Conservation (phyloP, 2,113 vertebrate species). For the Cephalopholis sonnerati region DNA sequence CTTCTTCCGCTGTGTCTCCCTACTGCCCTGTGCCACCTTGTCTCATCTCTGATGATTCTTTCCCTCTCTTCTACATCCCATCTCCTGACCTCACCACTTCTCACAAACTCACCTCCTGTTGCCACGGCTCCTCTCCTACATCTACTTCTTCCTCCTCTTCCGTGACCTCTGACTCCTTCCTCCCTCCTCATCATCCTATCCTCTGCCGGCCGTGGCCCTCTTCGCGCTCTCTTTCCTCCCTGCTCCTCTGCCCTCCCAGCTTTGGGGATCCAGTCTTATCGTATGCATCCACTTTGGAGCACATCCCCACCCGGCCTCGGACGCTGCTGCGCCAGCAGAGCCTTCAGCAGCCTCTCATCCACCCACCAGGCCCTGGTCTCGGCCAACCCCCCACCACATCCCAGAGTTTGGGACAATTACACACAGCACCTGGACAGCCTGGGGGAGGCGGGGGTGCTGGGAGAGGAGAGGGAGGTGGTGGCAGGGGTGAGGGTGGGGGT, state of each 20-base stretch:
- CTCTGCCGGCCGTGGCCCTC: constrained; percentile 79
- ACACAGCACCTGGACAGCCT: constrained; percentile 85
- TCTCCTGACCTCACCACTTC: constrained; percentile 69
- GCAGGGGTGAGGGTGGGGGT: constrained; percentile 75
- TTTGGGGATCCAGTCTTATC: constrained; percentile 94
- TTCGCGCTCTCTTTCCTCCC: constrained; percentile 80
- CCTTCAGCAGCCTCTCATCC: constrained; percentile 96
- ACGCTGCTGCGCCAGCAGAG: constrained; percentile 96
- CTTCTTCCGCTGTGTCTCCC: constrained; percentile 47
- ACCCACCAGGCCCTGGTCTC: constrained; percentile 88
- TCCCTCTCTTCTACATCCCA: constrained; percentile 82
- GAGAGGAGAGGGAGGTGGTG: constrained; percentile 81
- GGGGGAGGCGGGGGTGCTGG: constrained; percentile 86
- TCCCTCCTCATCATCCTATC: constrained; percentile 82
- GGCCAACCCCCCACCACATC: constrained; percentile 92
- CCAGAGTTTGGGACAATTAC: constrained; percentile 96
- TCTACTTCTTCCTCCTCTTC: constrained; percentile 64
- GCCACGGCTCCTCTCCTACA: constrained; percentile 45
- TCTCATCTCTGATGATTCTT: constrained; percentile 79
- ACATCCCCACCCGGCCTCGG: constrained; percentile 93
- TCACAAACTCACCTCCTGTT: constrained; percentile 50
- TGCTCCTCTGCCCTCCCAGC: constrained; percentile 88
- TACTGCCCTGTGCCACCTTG: constrained; percentile 81
- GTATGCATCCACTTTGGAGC: constrained; percentile 94
- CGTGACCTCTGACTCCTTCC: constrained; percentile 81